Conservation (phyloP, 2,113 vertebrate genomes). For the Serinus canaria region DNA sequence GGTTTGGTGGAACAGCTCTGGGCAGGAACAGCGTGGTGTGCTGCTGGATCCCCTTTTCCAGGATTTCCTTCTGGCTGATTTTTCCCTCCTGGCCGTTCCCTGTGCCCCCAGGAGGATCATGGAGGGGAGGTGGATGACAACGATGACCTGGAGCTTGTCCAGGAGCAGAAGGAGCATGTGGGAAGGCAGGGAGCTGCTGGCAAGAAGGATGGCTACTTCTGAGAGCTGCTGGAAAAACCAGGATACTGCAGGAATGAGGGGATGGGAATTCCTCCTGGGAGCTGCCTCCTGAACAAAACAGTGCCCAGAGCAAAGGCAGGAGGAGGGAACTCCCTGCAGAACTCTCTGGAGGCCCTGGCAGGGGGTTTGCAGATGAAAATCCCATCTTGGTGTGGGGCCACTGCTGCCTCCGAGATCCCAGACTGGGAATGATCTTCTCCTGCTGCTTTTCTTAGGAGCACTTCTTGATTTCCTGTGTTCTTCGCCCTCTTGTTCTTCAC, state of each 20-base stretch:
- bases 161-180: neutral
- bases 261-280: neutral
- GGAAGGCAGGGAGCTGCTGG: neutral
- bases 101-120: constrained; percentile 54
- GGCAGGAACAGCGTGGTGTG: rapidly evolving
- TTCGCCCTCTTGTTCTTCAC: neutral
- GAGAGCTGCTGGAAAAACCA: neutral
- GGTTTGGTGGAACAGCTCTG: neutral
- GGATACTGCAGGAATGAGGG: neutral
- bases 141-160: constrained; percentile 32
- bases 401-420: neutral
- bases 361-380: neutral
- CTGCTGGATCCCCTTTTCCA: neutral
- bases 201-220: constrained; percentile 57
- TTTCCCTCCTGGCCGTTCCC: neutral
- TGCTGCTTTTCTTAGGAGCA: constrained; percentile 32
- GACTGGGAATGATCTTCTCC: neutral
- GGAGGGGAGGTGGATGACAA: constrained; percentile 64
- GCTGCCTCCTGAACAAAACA: neutral
- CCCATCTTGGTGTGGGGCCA: rapidly evolving
- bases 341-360: neutral
- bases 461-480: neutral
- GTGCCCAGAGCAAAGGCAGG: neutral
- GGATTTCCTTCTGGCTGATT: neutral
- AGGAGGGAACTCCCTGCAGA: neutral